These are phyloP conservation scores for Eutrigla gurnardus DNA, from an alignment of 2,797 vertebrate species.

Conservation along the genomic window DNA sequence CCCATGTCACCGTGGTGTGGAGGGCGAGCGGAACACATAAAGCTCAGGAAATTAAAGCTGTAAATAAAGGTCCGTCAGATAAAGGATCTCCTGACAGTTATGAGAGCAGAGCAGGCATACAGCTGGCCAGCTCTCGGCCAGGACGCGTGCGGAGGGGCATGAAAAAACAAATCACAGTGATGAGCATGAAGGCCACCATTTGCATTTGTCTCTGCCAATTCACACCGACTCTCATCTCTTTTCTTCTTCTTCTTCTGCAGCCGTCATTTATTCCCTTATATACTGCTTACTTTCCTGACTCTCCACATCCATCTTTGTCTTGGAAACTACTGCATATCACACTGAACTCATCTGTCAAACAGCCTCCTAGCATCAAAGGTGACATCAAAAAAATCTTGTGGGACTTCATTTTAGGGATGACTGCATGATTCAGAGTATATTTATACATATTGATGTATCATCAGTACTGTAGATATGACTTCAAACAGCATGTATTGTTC, in stretches of 20 bases:
- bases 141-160: conserved; percentile 79
- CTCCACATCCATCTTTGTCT: conserved; percentile 4
- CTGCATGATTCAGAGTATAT: neutral
- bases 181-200: conserved; percentile 83
- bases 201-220: conserved; percentile 76
- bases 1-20: conserved; percentile 65
- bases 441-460: neutral
- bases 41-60: conserved; percentile 88
- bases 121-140: conserved; percentile 76
- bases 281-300: conserved; percentile 28
- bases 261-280: conserved; percentile 49
- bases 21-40: conserved; percentile 76
- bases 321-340: conserved; percentile 47
- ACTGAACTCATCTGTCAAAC: conserved; percentile 42
- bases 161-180: conserved; percentile 83
- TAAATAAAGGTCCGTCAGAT: conserved; percentile 86
- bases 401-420: neutral
- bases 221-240: conserved; percentile 59
- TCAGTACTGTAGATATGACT: neutral
- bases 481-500: neutral
- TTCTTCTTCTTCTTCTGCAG: conserved; percentile 35
- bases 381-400: neutral
- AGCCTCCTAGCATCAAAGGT: conserved; percentile 16
- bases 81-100: conserved; percentile 85
- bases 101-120: conserved; percentile 79